A percentile compares a stretch with the other conserved stretches of the same genome.
Conservation (phyloP, 2,888 invertebrate species). For the Nasonia oneida region DNA sequence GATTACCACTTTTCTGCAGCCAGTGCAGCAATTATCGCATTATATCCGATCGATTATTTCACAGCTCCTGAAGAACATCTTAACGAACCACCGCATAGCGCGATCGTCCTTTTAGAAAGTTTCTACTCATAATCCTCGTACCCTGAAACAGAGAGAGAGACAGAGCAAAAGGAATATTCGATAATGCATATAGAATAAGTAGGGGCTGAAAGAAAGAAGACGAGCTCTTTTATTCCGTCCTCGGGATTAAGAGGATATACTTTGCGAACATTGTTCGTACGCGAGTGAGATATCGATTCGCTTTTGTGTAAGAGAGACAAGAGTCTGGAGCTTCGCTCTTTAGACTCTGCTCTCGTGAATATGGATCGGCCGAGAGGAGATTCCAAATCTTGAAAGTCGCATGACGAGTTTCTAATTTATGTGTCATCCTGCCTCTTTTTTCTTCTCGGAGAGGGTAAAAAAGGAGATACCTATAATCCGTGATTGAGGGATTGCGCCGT, state of each 20-base stretch:
- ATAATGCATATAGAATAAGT: not conserved
- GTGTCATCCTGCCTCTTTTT: not conserved
- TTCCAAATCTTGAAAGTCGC: not conserved
- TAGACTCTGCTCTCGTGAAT: not conserved
- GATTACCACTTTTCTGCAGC: not conserved
- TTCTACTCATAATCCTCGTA: not conserved
- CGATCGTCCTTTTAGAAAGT: not conserved
- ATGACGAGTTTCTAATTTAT: not conserved
- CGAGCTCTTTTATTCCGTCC: not conserved
- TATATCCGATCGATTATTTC: not conserved
- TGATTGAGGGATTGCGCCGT: too few relatives aligned
- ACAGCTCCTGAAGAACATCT: not conserved
- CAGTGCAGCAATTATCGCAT: not conserved
- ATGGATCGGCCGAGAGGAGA: not conserved
- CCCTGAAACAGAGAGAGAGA: not conserved
- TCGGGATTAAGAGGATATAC: not conserved
- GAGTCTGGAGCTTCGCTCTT: not conserved
- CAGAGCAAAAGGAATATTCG: not conserved
- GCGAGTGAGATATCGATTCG: not conserved
- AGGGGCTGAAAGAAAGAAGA: not conserved
- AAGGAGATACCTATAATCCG: too few relatives aligned
- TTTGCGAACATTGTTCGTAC: not conserved
- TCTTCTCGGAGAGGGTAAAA: not conserved
- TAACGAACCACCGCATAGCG: not conserved
- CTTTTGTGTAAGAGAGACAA: not conserved